A percentile compares a stretch with the other conserved stretches of the same genome.
phyloP scores from a whole-genome alignment of 2,113 vertebrate genomes.

The Mugil cephalus region DNA sequence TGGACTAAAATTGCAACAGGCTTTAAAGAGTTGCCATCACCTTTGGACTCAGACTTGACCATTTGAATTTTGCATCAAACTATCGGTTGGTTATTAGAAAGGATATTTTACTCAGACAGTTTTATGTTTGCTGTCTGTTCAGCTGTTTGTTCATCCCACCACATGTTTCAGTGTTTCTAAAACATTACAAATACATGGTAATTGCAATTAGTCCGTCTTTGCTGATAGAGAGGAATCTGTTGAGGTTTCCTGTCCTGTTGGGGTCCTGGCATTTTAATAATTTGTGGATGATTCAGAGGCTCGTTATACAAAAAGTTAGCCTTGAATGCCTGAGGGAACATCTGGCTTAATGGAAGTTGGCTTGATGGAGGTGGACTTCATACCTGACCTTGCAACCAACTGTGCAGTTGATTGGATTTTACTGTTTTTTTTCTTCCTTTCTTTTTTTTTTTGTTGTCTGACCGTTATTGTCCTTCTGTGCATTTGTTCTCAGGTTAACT shows the following conservation, averaged over 20 bases:
- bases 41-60: background rate
- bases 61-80: slow-evolving; percentile 4
- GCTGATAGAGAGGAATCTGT: slow-evolving; percentile 45
- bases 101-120: slow-evolving; percentile 33
- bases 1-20: no score
- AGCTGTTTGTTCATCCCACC: slow-evolving; percentile 32
- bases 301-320: slow-evolving; percentile 56
- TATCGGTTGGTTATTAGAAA: slow-evolving; percentile 17
- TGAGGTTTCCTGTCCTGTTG: slow-evolving; percentile 36
- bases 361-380: slow-evolving; percentile 22
- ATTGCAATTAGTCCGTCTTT: slow-evolving; percentile 35
- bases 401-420: slow-evolving; percentile 54
- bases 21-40: background rate
- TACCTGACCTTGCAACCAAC: slow-evolving; percentile 54
- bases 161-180: slow-evolving; percentile 39
- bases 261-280: slow-evolving; percentile 60
- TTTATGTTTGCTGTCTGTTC: slow-evolving; percentile 37
- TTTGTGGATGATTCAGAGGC: slow-evolving; percentile 55
- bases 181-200: slow-evolving; percentile 32
- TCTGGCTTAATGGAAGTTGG: slow-evolving; percentile 41
- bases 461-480: slow-evolving; percentile 67
- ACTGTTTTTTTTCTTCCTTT: slow-evolving; percentile 22
- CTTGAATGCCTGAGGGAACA: slow-evolving; percentile 41
- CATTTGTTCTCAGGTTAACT: slow-evolving; percentile 89
- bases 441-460: no score